Evolutionary conservation across 2,888 invertebrate species (phyloP).

Genomic region (Philonicus albiceps): DNA sequence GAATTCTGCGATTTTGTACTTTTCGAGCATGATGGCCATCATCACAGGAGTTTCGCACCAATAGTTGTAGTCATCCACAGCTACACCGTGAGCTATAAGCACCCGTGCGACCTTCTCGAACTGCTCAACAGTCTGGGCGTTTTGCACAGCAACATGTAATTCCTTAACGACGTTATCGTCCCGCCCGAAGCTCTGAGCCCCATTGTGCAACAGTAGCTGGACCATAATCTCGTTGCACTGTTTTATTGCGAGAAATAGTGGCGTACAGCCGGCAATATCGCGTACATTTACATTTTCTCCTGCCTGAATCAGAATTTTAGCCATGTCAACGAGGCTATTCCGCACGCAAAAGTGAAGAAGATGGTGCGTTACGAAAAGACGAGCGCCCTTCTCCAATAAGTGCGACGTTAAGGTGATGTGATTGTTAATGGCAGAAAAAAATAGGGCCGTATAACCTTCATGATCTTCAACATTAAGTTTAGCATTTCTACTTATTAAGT

Average conservation of each 20-base stretch:
- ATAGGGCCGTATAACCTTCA: conserved; percentile 65
- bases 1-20: conserved; percentile 58
- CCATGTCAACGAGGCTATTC: conserved; percentile 66
- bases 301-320: conserved; percentile 55
- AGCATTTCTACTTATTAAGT: conserved; percentile 68
- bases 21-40: conserved; percentile 65
- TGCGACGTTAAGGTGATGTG: conserved; percentile 54
- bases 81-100: conserved; percentile 65
- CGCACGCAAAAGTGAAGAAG: conserved; percentile 74
- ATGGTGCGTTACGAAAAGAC: conserved; percentile 74
- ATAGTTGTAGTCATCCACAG: conserved; percentile 71
- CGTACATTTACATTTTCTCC: conserved; percentile 58
- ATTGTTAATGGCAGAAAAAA: conserved; percentile 56
- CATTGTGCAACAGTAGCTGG: conserved; percentile 68
- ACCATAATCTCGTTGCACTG: conserved; percentile 69
- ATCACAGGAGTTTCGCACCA: conserved; percentile 75
- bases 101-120: conserved; percentile 56
- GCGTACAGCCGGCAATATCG: conserved; percentile 68
- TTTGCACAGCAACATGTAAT: conserved; percentile 57
- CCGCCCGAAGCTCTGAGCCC: conserved; percentile 70
- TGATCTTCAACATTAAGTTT: conserved; percentile 75
- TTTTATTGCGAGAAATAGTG: conserved; percentile 76
- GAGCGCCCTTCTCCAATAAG: conserved; percentile 72
- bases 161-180: conserved; percentile 62
- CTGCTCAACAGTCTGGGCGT: conserved; percentile 52